Percentiles rank a stretch among this genome's conserved stretches.
These are phyloP conservation scores for Drosophila sechellia DNA, from an alignment of 1,140 invertebrate genomes.

Conservation along the genomic window DNA sequence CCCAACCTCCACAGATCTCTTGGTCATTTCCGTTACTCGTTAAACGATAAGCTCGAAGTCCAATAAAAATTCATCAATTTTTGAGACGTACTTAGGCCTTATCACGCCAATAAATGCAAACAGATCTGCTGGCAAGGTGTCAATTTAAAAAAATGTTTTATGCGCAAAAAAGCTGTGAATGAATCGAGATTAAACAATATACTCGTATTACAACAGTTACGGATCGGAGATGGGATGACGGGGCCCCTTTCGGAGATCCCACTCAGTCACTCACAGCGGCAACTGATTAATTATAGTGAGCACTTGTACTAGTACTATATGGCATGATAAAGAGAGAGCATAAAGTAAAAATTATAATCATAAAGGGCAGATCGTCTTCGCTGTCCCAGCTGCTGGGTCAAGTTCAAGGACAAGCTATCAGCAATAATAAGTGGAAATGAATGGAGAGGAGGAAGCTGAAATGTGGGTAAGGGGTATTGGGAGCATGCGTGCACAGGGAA, in stretches of 20 bases:
- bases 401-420: slow-evolving; percentile 74
- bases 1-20: slow-evolving; percentile 11
- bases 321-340: slow-evolving; percentile 52
- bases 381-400: slow-evolving; percentile 64
- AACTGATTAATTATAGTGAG: slow-evolving; percentile 73
- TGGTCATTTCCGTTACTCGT: slow-evolving; percentile 35
- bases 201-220: slow-evolving; percentile 17
- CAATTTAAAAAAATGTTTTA: slow-evolving; percentile 52
- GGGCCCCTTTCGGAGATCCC: slow-evolving; percentile 16
- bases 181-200: slow-evolving; percentile 54
- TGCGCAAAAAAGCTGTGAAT: slow-evolving; percentile 53
- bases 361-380: slow-evolving; percentile 65
- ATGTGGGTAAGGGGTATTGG: slow-evolving; percentile 17
- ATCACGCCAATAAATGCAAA: slow-evolving; percentile 40
- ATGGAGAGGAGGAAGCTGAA: slow-evolving; percentile 40
- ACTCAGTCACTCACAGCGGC: slow-evolving; percentile 24
- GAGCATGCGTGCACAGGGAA: slow-evolving; percentile 31
- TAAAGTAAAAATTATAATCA: slow-evolving; percentile 37
- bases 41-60: slow-evolving; percentile 29
- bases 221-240: slow-evolving; percentile 14
- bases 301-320: slow-evolving; percentile 53
- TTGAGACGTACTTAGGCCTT: slow-evolving; percentile 33
- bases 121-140: slow-evolving; percentile 51
- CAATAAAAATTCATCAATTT: slow-evolving; percentile 32
- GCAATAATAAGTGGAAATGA: slow-evolving; percentile 61